Evolutionary conservation across 2,113 vertebrate genomes (phyloP), one percentile per base, ranked within the genome.

Genomic region (Garra rufa): DNA sequence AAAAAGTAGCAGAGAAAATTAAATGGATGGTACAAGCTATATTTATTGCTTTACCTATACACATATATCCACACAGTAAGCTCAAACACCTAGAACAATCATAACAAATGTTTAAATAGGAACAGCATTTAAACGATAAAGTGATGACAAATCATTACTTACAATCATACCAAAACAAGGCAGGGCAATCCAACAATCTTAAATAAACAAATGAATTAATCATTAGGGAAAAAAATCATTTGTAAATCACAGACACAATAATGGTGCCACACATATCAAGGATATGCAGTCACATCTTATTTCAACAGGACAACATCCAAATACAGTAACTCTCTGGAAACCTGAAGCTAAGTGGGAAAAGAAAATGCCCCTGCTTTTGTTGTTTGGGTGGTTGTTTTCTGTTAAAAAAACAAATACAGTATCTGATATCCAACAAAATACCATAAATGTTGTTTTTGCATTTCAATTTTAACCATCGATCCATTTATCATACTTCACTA

Each of bases 11-110:
- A 21, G 26, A 75, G 44, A 26, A 50, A 17, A 75, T 50, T 4
- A 28, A 24, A 75, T 50, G 46, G 26, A 26, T 5, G 73, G 21
- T 44, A 80, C 24, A 65, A 44, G 34, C 44, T 48, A 76, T 11
- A 10, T 89, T 93, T 93, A 94, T 93, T 94, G 87, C 89, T 91
- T 90, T 87, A 76, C 81, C 88, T 91, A 91, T 90, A 88, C 90
- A 93, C 85, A 93, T 80, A 77, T 69, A 76, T 21, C 43, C 34
- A 87, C 76, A 88, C 88, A 52, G 85, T 59, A 46, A 90, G 59
- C 77, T 88, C 84, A 82, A 91, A 90, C 38, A 41, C 83, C 41
- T 48, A 87, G 26, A 44, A 41, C 26, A 65, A 70, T 89, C 38
- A 84, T 67, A 75, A 81, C 89, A 81, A 89, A 69, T 83, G 43